A percentile compares a stretch with the other conserved stretches of the same genome.
Conservation (phyloP, 1,140 invertebrate species). For the Trissolcus basalis region DNA sequence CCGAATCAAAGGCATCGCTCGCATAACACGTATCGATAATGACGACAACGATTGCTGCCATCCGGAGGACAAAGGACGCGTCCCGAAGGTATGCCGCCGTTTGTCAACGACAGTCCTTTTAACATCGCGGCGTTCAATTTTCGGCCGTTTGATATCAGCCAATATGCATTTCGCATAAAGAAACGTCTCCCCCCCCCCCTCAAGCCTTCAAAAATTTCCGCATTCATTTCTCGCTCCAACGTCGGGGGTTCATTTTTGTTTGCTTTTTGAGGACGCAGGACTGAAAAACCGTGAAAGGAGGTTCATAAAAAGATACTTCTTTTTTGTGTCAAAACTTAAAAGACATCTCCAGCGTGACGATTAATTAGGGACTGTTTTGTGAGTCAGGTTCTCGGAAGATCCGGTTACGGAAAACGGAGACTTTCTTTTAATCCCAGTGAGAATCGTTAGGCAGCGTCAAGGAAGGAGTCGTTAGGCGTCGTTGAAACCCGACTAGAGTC, state of each 20-base stretch:
- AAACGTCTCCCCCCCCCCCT: too few species aligned
- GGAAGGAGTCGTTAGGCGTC: constrained; percentile 39
- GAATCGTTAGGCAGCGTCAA: constrained; percentile 40
- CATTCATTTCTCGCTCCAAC: too few species aligned
- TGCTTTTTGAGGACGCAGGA: too few species aligned
- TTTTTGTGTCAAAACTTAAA: too few species aligned
- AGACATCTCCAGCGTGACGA: constrained; percentile 37
- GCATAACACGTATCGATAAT: constrained; percentile 72
- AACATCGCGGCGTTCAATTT: constrained; percentile 8
- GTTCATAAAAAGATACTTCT: too few species aligned
- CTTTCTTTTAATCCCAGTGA: constrained; percentile 57
- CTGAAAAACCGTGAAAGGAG: too few species aligned
- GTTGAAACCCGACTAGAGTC: constrained; percentile 48
- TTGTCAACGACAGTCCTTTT: constrained; percentile 59
- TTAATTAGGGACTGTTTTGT: constrained; percentile 60
- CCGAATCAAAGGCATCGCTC: constrained; percentile 71
- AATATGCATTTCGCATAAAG: background rate
- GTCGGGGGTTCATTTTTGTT: too few species aligned
- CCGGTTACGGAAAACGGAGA: constrained; percentile 60
- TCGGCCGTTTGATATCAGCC: background rate
- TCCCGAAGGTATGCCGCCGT: constrained; percentile 66
- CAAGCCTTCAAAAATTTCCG: too few species aligned
- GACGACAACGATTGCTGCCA: constrained; percentile 73
- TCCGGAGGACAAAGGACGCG: constrained; percentile 69
- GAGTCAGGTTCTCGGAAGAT: constrained; percentile 38